Base-by-base conservation (phyloP, 2,113 vertebrate species). In the Phalacrocorax carbo region DNA sequence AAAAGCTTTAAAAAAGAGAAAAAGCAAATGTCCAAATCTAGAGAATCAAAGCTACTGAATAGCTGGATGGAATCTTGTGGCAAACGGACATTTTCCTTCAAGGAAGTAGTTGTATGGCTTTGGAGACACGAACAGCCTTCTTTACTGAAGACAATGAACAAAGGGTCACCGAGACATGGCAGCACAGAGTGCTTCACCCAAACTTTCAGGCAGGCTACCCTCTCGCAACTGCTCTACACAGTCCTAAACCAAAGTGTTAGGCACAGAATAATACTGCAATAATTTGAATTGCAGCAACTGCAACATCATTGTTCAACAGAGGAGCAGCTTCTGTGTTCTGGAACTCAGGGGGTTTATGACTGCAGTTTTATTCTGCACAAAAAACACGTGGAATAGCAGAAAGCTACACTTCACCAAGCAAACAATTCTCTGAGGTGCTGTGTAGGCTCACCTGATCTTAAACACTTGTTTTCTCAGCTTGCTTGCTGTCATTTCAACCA, bases 181-280 rank as follows among this genome's bases (percentile, higher is more conserved):
- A 62, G 49, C 49, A 60, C 19, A 10, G 21, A 44, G 48, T 2
- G 10, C 40, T 17, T 62, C 58, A 52, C 29, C 15, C 9, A 36
- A 3, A 46, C 64, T 49, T 65, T n/a, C 86, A 83, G 90, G 49
- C 22, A 15, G n/a, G 34, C 13, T 40, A 15, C 36, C 19, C 29
- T 52, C 65, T 27, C 62, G 64, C 1, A 1, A 66, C 52, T 52
- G 60, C 65, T 60, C 29, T 58, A 29, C 15, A 16, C 0, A 1
- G 48, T 29, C 70, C 40, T 49, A 34, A 71, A 68, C 18, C 34
- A n/a, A 62, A 57, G 40, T 12, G 22, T 42, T 32, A 30, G 44
- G 62, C 70, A 46, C 17, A 82, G 30, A 62, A 38, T 36, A 72
- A 57, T 21, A 38, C 49, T 19, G 48, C 77, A 82, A 5, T 46